Evolutionary conservation across 2,113 vertebrate species (phyloP).

Genomic region (Sitta europaea): DNA sequence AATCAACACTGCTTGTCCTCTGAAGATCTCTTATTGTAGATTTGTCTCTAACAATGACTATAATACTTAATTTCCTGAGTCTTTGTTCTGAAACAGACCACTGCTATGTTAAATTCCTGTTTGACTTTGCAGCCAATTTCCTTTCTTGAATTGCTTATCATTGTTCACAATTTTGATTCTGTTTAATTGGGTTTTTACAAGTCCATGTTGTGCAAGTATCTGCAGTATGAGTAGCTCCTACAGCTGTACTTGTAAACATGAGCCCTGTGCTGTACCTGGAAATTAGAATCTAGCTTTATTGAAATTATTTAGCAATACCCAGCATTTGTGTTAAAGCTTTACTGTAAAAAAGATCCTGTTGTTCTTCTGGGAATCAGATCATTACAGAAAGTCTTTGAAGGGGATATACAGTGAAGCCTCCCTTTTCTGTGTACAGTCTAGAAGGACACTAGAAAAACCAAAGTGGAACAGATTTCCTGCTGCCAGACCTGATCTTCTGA

Average conservation of each 20-base stretch:
- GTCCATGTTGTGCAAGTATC: background rate
- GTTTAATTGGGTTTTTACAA: background rate
- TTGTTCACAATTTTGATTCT: background rate
- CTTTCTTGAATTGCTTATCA: background rate
- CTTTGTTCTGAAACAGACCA: background rate
- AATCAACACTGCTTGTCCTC: background rate
- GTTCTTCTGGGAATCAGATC: accelerated
- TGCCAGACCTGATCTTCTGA: background rate
- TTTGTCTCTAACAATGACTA: background rate
- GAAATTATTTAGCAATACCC: background rate
- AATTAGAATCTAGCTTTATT: background rate
- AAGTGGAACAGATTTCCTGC: background rate
- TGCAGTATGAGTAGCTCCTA: background rate
- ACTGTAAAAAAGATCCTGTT: background rate
- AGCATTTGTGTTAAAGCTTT: too few species aligned
- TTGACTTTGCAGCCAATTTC: background rate
- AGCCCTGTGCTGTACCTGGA: background rate
- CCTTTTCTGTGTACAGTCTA: background rate
- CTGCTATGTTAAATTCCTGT: background rate
- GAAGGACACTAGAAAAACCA: background rate
- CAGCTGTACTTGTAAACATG: background rate
- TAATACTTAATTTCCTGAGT: background rate
- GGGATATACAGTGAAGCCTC: background rate
- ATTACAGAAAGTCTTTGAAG: background rate
- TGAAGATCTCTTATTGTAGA: background rate